A percentile compares a stretch with the other conserved stretches of the same genome.
phyloP scores from a whole-genome alignment of 2,888 invertebrate genomes.

The Germaria angustata region DNA sequence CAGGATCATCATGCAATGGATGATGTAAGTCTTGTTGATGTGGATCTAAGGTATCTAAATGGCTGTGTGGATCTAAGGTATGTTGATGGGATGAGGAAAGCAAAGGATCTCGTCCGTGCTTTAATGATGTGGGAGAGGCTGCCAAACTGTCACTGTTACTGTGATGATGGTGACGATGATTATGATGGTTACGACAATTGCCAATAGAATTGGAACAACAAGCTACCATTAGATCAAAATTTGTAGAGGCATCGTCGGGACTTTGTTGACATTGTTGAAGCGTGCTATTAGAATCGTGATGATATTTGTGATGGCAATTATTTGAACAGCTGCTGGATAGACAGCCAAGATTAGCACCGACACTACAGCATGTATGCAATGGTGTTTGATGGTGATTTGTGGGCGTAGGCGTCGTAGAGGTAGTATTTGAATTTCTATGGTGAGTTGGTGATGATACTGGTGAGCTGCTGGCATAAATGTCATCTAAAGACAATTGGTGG shows the following conservation, averaged over 20 bases:
- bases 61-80: constrained; percentile 62
- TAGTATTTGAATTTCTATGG: constrained; percentile 39
- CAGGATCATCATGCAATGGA: constrained; percentile 60
- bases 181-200: constrained; percentile 66
- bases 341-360: constrained; percentile 43
- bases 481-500: constrained; percentile 60
- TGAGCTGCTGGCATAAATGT: constrained; percentile 63
- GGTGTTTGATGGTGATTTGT: constrained; percentile 52
- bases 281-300: constrained; percentile 41
- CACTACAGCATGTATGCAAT: constrained; percentile 24
- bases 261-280: constrained; percentile 61
- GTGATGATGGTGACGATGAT: constrained; percentile 49
- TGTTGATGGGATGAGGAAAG: constrained; percentile 76
- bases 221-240: constrained; percentile 61
- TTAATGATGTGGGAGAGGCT: constrained; percentile 67
- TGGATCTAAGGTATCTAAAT: constrained; percentile 65
- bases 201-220: constrained; percentile 56
- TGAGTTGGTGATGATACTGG: constrained; percentile 55
- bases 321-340: constrained; percentile 60
- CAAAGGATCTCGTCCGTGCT: constrained; percentile 75
- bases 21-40: constrained; percentile 65
- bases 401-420: constrained; percentile 53
- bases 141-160: constrained; percentile 65
- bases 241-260: constrained; percentile 47
- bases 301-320: constrained; percentile 49